Evolutionary conservation across 2,888 invertebrate genomes (phyloP).

Genomic region (Sicus ferrugineus): DNA sequence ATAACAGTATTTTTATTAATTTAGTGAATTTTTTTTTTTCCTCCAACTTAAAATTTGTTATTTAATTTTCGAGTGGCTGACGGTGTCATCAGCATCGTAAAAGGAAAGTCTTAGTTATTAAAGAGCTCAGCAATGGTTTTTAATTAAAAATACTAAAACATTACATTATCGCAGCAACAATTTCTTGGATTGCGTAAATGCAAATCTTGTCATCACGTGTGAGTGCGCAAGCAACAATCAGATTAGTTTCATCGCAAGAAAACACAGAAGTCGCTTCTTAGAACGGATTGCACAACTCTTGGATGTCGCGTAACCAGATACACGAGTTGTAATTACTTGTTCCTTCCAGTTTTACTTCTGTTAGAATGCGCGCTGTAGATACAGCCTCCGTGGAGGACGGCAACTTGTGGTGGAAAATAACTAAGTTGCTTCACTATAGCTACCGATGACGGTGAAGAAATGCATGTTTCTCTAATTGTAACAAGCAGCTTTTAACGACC

Average conservation of each 20-base stretch:
- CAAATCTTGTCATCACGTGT: not conserved
- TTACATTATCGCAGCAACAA: too few species aligned
- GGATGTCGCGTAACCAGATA: slow-evolving; percentile 8
- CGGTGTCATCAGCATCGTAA: too few species aligned
- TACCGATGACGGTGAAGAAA: not conserved
- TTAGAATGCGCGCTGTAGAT: not conserved
- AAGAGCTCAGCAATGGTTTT: too few species aligned
- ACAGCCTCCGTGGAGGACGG: not conserved
- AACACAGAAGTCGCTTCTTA: too few species aligned
- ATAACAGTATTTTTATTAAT: too few species aligned
- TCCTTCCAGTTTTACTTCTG: too few species aligned
- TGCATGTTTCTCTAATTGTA: not conserved
- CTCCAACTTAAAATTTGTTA: too few species aligned
- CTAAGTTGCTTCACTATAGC: not conserved
- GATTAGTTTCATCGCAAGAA: not conserved
- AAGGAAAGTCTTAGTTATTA: too few species aligned
- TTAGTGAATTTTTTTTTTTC: too few species aligned
- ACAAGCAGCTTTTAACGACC: not conserved
- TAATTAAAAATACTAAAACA: too few species aligned
- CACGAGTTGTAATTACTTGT: not conserved
- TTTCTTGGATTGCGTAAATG: not conserved
- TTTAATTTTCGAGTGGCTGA: too few species aligned
- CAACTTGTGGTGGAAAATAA: not conserved
- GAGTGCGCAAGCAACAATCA: too few species aligned
- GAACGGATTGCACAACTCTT: not conserved